phyloP scores from a whole-genome alignment of 2,113 vertebrate genomes.

The Erythrolamprus reginae region DNA sequence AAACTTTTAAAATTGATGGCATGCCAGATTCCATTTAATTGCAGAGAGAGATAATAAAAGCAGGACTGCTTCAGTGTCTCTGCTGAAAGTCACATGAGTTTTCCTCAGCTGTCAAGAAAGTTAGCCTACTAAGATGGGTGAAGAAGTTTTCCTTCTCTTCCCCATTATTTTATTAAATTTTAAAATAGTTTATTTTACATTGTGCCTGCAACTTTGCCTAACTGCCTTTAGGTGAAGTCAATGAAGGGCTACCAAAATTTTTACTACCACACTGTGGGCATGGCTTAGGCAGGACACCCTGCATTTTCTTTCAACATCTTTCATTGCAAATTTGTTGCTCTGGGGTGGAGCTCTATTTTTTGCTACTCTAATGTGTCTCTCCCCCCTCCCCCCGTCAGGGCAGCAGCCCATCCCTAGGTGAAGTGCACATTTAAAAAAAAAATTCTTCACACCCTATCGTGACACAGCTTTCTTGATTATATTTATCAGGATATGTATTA shows the following conservation, averaged over 20 bases:
- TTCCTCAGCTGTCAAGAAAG: neutral
- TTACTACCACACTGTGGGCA: too few species aligned
- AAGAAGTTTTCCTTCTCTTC: neutral
- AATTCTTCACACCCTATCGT: neutral
- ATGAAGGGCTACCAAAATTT: too few species aligned
- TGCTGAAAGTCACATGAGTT: neutral
- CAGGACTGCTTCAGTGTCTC: neutral
- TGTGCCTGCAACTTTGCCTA: neutral
- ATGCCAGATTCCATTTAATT: neutral
- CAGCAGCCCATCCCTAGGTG: too few species aligned
- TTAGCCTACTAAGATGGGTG: neutral
- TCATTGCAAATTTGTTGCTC: too few species aligned
- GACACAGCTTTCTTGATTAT: neutral
- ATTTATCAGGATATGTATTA: neutral
- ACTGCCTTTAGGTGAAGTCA: neutral
- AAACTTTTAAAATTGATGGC: neutral
- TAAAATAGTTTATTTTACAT: neutral
- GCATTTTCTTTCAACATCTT: too few species aligned
- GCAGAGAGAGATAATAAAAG: neutral
- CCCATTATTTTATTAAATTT: too few species aligned
- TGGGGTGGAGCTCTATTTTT: too few species aligned
- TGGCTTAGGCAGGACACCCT: too few species aligned
- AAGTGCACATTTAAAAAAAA: neutral
- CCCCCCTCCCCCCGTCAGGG: too few species aligned
- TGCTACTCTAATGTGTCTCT: too few species aligned